Evolutionary conservation across 2,888 invertebrate species (phyloP), one percentile per base, ranked within the genome.

Genomic region (Didymodactylos carnosus): DNA sequence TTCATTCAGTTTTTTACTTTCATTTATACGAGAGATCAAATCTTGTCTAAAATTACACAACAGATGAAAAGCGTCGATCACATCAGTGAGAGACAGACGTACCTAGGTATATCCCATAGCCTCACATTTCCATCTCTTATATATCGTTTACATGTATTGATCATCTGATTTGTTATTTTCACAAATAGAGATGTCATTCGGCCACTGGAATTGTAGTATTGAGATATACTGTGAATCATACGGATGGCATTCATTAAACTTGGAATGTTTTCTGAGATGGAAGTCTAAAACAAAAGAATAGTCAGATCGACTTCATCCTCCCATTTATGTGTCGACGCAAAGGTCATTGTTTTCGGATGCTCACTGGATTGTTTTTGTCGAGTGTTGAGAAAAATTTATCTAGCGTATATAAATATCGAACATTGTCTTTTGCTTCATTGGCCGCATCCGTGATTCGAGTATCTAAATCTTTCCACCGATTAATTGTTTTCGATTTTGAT

Each of bases 101-200:
- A 91, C 87, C 35, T 62, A 76, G 91, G 89, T 81, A 92, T 91
- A 0, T 90, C 89, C 94, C 94, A 95, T 78, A 95, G 90, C 0
- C 90, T 92, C 77, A 87, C 84, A 51, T 84, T 88, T 0, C 88
- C 88, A 76, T 87, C 85, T 72, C 88, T 87, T 71, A 94, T 90
- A 83, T 93, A 94, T 76, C 90, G 90, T 80, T 91, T 92, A 84
- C 94, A 94, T 0, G 94, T 92, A 80, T 91, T 91, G 77, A 95
- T 94, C 93, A 95, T 94, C 87, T 95, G 94, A 84, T 95, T 95
- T 7, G 94, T 95, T 78, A 95, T 93, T 87, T 95, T 95, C 46
- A 95, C 93, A 90, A 95, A 92, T 23, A 95, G 86, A 0, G 94
- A 92, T 7, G 94, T 94, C 76, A 94, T 94, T 78, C 94, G 87